Base-by-base conservation (phyloP, 2,113 vertebrate genomes). In the Ictalurus furcatus region DNA sequence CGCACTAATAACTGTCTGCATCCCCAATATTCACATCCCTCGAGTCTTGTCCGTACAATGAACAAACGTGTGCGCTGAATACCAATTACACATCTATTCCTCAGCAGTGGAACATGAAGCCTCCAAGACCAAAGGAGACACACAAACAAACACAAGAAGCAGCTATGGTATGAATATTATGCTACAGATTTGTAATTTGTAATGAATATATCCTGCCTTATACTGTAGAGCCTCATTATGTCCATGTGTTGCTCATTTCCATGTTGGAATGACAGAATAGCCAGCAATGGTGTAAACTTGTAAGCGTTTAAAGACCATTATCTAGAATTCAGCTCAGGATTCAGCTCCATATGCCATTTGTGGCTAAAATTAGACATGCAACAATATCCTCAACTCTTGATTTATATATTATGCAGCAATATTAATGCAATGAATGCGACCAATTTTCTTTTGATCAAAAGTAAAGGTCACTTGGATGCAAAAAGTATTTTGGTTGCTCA, bases 61-160 rank as follows among this genome's bases (percentile, higher is more conserved):
- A 63, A 59, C 37, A 25, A n/a, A 40, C 67, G 17, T 86, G 85
- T 86, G 85, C 5, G 1, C 30, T 78, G 73, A 63, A 87, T 87
- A 79, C 12, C 73, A 87, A 87, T 87, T 63, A 87, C 56, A 61
- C 34, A 61, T 78, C 56, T 63, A 56, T 76, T 58, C 37, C 73
- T 78, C 44, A 2, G 28, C 69, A 65, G 71, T 61, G n/a, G 12
- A 85, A 85, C 48, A 28, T 34, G 30, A 65, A 78, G 28, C 58
- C 56, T 48, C 28, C 3, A 16, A 28, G 56, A 30, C 30, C 40
- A 65, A 84, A 79, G 59, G 13, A 21, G 30, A 30, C 65, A 69
- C 28, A 69, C 65, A 67, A 48, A 52, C 13, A 61, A 13, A 0
- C n/a, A 58, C 59, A 40, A 88, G 78, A 52, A 40, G 14, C 30